Conservation (phyloP, 2,888 invertebrate genomes). For the Prosopocoilus inquinatus region DNA sequence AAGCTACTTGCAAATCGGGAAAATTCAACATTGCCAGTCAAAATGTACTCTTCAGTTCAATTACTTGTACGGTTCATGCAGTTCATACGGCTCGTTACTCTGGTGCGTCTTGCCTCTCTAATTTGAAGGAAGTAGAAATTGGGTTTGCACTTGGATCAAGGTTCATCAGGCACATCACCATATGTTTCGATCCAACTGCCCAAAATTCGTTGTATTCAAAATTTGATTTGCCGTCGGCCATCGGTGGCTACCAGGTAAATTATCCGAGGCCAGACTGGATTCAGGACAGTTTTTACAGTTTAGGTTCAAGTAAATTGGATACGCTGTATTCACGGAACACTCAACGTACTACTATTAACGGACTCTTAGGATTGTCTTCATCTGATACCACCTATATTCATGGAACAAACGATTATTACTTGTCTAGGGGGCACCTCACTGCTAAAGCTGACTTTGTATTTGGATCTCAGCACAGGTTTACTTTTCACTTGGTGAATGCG, state of each 20-base stretch:
- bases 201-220: conserved; percentile 56
- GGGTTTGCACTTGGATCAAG: conserved; percentile 53
- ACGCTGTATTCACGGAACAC: conserved; percentile 37
- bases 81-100: conserved; percentile 50
- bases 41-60: conserved; percentile 43
- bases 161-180: conserved; percentile 53
- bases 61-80: conserved; percentile 50
- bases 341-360: conserved; percentile 41
- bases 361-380: conserved; percentile 34
- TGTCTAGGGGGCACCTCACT: conserved; percentile 61
- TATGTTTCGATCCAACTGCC: conserved; percentile 56
- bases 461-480: conserved; percentile 57
- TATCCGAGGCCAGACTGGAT: conserved; percentile 53
- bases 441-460: conserved; percentile 63
- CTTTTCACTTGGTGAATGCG: conserved; percentile 63
- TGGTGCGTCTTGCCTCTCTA: conserved; percentile 46
- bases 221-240: conserved; percentile 51
- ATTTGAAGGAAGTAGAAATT: conserved; percentile 47
- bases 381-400: conserved; percentile 52
- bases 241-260: conserved; percentile 51
- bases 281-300: conserved; percentile 52
- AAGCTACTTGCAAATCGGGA: conserved; percentile 27
- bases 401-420: conserved; percentile 41
- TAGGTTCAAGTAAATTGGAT: conserved; percentile 30
- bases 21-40: conserved; percentile 27